Evolutionary conservation across 1,140 invertebrate genomes (phyloP), one percentile per base, ranked within the genome.

Genomic region (Drosophila kikkawai): DNA sequence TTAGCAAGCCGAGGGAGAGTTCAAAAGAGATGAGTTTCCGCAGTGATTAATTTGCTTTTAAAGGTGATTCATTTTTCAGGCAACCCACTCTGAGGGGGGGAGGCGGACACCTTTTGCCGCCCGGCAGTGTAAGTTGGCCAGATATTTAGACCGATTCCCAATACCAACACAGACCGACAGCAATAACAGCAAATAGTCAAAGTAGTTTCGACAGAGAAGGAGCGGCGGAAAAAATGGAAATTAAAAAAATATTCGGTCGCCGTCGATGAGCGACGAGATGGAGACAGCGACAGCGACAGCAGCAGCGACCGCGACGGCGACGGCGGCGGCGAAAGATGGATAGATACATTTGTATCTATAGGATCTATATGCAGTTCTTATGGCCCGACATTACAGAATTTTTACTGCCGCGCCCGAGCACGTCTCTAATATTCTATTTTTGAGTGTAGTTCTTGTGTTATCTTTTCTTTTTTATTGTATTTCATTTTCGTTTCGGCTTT

Each of bases 361-460:
- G 65, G 78, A 82, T 78, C 74, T 87, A 81, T 56, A 44, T 68
- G 59, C 76, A 56, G 63, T n/a, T 78, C 55, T 42, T 51, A 51
- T 76, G 83, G 83, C 70, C 36, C 22, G 67, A 69, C 77, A 75
- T 90, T 88, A 90, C 84, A 88, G 80, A 53, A 79, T 78, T 87
- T 88, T 80, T 80, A 84, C 71, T 84, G 80, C 77, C 70, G 63
- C 69, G 29, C 65, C 66, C 50, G 57, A 61, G 58, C 76, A 80
- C 84, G 83, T 84, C 78, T 90, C 80, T 80, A 88, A 88, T 88
- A 84, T 88, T 87, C 84, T 87, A 87, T 87, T 87, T 87, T 80
- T 87, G 83, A 87, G 84, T 59, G 36, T 73, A 60, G 69, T 73
- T 69, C 17, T 45, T 68, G 34, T 13, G 32, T 74, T 85, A 44